Base-by-base conservation (phyloP, 37 sponge, comb jelly and placozoan species). In the Chondrosia reniformis region DNA sequence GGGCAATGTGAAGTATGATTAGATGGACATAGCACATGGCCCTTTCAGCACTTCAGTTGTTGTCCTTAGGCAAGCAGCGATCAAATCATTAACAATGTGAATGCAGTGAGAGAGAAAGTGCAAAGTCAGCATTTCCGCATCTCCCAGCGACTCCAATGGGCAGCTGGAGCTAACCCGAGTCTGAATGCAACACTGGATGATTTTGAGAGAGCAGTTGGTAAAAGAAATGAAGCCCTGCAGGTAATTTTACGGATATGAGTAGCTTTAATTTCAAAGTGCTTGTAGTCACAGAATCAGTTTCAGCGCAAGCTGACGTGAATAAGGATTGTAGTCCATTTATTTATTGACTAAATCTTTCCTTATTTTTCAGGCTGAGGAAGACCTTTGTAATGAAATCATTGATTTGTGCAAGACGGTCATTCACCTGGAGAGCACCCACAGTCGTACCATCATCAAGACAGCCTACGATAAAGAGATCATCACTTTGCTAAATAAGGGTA, bases 111-210 rank as follows among this genome's bases (percentile, higher is more conserved):
- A 61, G 92, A 93, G 54, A 82, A 87, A 81, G 86, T 91, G 66
- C 78, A 79, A 62, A 87, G 87, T 43, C 88, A 89, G 49, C 88
- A 93, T 42, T 87, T 83, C 71, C 81, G 88, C 32, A 90, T 96
- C 56, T 83, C 87, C 55, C 97, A 96, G 89, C 66, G 94, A 2
- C 92, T 96, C 33, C 94, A 89, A 76, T 96, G 97, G 97, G 97
- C 97, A 38, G 97, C 97, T 10, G 94, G 94, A 5, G 86, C 94
- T 63, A 96, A 93, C 88, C 89, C 97, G 19, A 37, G 83, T 30
- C 94, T 93, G 43, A 85, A 87, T 55, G 30, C 77, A 33, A 80
- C 78, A 42, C 54, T 96, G 28, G 89, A 93, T 76, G 89, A 87
- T 59, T 92, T 93, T 59, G 87, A 96, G 64, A 66, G 86, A 67